Conservation (phyloP, 2,888 invertebrate genomes). For the Bugula neritina region DNA sequence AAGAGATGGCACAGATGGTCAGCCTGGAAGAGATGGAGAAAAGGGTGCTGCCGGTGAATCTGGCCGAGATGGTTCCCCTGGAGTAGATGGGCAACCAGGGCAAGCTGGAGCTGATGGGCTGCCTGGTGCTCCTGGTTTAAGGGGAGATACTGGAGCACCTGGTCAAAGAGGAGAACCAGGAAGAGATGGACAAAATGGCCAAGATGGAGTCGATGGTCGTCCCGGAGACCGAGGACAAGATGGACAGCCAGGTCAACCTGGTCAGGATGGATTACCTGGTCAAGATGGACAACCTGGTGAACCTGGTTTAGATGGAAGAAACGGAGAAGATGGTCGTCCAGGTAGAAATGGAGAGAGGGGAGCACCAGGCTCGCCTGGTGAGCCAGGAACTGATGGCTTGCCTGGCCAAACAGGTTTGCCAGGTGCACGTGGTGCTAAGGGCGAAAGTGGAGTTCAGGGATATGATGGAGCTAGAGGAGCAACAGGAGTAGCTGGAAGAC, state of each 20-base stretch:
- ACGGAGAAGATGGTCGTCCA: not conserved
- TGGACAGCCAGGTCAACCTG: not conserved
- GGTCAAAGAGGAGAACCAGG: slow-evolving; percentile 11
- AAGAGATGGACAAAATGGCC: not conserved
- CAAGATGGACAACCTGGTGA: slow-evolving; percentile 9
- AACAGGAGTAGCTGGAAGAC: not conserved
- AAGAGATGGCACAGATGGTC: not conserved
- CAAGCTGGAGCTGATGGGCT: not conserved
- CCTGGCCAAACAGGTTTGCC: not conserved
- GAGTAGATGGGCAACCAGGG: not conserved
- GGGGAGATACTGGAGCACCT: slow-evolving; percentile 18
- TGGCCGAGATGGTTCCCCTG: slow-evolving; percentile 13
- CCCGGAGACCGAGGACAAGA: not conserved
- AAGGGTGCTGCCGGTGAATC: not conserved
- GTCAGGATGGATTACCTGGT: not conserved
- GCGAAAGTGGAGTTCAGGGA: not conserved
- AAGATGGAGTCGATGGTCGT: not conserved
- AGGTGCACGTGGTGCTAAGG: not conserved
- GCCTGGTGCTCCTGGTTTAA: not conserved
- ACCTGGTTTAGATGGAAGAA: slow-evolving; percentile 11
- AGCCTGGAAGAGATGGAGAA: not conserved
- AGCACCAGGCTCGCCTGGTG: not conserved
- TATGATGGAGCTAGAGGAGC: not conserved
- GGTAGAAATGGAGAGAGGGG: slow-evolving; percentile 1
- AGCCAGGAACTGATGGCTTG: not conserved